Percentiles rank a stretch among this genome's conserved stretches.
phyloP scores from a whole-genome alignment of 2,888 invertebrate species.

The Odiellus spinosus region DNA sequence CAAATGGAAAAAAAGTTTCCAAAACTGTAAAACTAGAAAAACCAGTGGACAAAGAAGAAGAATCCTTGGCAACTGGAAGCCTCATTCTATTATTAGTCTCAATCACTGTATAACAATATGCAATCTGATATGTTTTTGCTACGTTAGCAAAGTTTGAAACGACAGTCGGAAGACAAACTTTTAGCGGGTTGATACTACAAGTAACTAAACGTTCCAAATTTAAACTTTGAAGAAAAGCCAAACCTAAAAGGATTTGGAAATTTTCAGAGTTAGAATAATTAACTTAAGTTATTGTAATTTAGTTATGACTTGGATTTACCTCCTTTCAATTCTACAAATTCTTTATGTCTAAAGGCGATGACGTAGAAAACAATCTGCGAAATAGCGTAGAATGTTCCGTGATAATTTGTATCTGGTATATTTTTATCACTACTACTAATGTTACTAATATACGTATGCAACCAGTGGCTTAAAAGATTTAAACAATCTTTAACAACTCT shows the following conservation, averaged over 20 bases:
- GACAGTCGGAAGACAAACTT: conserved; percentile 55
- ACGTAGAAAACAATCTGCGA: conserved; percentile 87
- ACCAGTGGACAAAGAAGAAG: conserved; percentile 34
- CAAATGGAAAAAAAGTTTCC: conserved; percentile 73
- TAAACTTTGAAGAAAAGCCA: conserved; percentile 59
- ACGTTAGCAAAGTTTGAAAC: conserved; percentile 64
- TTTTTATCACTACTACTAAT: conserved; percentile 13
- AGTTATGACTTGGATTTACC: conserved; percentile 38
- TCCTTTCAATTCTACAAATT: conserved; percentile 56
- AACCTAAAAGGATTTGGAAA: conserved; percentile 45
- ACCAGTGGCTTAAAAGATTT: conserved; percentile 60
- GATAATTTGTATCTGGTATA: conserved; percentile 46
- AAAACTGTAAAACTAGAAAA: conserved; percentile 34
- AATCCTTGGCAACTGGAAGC: conserved; percentile 34
- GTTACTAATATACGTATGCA: conserved; percentile 57
- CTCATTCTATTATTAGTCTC: conserved; percentile 51
- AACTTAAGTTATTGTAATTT: conserved; percentile 17
- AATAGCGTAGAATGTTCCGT: conserved; percentile 75
- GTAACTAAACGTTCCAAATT: conserved; percentile 74
- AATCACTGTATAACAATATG: conserved; percentile 77
- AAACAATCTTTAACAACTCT: conserved; percentile 48
- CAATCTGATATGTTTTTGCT: conserved; percentile 66
- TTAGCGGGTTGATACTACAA: conserved; percentile 70
- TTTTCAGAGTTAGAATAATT: too few species aligned
- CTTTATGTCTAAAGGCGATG: conserved; percentile 71